Evolutionary conservation across 2,797 vertebrate genomes (phyloP).

Genomic region (Podargus strigoides): DNA sequence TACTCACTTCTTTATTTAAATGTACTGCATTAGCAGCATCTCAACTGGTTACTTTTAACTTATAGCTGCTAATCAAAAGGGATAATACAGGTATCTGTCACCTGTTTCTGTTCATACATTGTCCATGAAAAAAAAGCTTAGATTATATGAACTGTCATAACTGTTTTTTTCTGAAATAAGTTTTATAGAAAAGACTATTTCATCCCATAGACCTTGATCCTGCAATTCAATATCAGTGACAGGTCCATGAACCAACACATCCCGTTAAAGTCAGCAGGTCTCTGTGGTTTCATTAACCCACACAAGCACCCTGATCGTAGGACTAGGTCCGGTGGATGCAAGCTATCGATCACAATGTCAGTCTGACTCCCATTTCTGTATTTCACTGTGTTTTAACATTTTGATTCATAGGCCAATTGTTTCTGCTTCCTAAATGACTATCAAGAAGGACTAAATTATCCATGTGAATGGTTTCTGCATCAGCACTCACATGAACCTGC

Average conservation of each 20-base stretch:
- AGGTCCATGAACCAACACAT: rapidly evolving
- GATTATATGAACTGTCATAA: not conserved
- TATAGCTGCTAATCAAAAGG: not conserved
- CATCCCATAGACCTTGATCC: not conserved
- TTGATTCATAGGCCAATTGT: not conserved
- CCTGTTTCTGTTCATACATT: not conserved
- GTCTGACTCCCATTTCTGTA: not conserved
- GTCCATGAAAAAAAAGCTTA: not conserved
- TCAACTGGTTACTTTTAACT: not conserved
- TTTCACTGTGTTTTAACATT: not conserved
- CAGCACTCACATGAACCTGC: not conserved
- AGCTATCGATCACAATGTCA: not conserved
- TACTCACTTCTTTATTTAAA: not conserved
- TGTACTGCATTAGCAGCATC: not conserved
- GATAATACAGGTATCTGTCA: not conserved
- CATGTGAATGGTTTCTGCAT: not conserved
- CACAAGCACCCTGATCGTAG: not conserved
- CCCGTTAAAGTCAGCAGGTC: not conserved
- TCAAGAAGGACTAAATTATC: not conserved
- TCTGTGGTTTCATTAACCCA: not conserved
- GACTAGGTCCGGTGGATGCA: not conserved
- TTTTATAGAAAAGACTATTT: not conserved
- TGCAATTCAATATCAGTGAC: not conserved
- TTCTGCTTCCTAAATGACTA: not conserved
- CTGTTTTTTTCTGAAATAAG: not conserved